Evolutionary conservation across 2,797 vertebrate genomes (phyloP), one percentile per base, ranked within the genome.

Genomic region (Spinus olivaceus): DNA sequence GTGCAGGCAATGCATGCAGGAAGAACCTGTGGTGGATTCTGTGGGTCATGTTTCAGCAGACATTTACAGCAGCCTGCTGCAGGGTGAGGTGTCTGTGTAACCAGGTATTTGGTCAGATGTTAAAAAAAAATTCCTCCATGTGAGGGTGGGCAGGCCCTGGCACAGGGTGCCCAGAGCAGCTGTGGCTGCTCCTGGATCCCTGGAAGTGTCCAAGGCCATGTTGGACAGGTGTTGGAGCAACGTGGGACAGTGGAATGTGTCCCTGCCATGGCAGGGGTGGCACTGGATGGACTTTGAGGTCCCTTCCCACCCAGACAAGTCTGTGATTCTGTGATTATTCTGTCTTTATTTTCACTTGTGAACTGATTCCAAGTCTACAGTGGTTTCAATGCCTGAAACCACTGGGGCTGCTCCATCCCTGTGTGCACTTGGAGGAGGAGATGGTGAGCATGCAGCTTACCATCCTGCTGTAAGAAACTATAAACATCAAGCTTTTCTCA

Each of bases 151-250:
- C 0, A 70, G 32, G 37, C 25, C 64, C 46, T 70, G 65, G 78
- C 22, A 44, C 32, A 51, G 32, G 25, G 17, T 50, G 13, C 54
- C 32, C 78, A 60, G 64, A 69, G 46, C 1, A 32, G 54, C 46
- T 81, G 32, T 8, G 54, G 46, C 32, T 70, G 27, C n/a, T 22
- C 32, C 46, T 51, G 54, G 37, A 60, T 51, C 56, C n/a, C 27
- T 70, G 56, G 27, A 2, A 70, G 25, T 60, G 32, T 0, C 54
- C 65, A 1, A 81, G 46, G 8, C 32, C 32, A 44, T 32, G 14
- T 0, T 70, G 56, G 32, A 51, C 1, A 2, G 65, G 46, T 4
- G n/a, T 60, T 3, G 32, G 37, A 35, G 32, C 17, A 44, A 0
- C 22, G 32, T 81, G 79, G 54, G 56, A 27, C 5, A 61, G 47